Percentiles rank a stretch among this genome's conserved stretches.
phyloP scores from a whole-genome alignment of 2,113 vertebrate species.

The Plecotus auritus region DNA sequence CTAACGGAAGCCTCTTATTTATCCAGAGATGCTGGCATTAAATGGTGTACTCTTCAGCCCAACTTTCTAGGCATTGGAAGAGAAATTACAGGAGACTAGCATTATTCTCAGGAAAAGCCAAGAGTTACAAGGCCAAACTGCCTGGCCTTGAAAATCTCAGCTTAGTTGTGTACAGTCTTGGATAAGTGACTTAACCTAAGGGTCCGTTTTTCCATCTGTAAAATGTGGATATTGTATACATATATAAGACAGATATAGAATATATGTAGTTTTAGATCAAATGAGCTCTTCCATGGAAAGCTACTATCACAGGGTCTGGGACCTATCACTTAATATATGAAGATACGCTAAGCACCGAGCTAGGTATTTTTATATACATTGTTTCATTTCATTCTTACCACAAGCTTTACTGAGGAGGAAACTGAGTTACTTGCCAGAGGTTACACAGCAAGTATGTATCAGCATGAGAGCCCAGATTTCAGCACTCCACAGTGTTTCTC shows the following conservation, averaged over 20 bases:
- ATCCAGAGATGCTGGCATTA: not conserved
- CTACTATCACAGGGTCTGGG: not conserved
- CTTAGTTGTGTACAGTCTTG: not conserved
- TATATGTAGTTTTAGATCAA: not conserved
- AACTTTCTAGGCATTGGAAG: not conserved
- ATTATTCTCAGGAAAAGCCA: not conserved
- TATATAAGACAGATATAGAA: not conserved
- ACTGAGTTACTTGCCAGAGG: constrained; percentile 40
- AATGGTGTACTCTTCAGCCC: not conserved
- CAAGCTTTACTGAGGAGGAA: constrained; percentile 26
- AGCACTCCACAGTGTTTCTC: not conserved
- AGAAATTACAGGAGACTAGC: not conserved
- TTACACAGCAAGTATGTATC: constrained; percentile 47
- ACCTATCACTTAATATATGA: not conserved
- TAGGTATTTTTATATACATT: constrained; percentile 32
- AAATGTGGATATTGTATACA: not conserved
- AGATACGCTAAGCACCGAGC: not conserved
- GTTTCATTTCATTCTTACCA: constrained; percentile 41
- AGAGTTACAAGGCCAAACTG: not conserved
- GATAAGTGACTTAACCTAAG: not conserved
- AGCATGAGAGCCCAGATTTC: not conserved
- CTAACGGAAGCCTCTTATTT: not conserved
- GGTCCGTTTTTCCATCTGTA: not conserved
- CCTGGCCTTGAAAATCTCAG: constrained; percentile 3
- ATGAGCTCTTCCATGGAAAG: not conserved